Evolutionary conservation across 2,797 vertebrate species (phyloP).

Genomic region (Anguilla pacifica): DNA sequence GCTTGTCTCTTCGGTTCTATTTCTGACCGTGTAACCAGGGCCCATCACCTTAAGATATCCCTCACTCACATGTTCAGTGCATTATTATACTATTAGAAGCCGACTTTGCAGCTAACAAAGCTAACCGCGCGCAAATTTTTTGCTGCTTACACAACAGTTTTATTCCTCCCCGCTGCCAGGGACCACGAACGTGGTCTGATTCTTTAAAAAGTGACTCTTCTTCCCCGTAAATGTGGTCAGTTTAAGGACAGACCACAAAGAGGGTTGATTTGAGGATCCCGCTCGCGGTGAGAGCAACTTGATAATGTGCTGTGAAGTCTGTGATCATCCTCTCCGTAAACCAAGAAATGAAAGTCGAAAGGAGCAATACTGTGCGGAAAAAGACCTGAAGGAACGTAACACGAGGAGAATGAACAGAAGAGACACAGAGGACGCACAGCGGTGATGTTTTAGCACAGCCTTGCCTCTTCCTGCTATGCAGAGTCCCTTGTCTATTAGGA

Average conservation of each 20-base stretch:
- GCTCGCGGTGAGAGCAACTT: background rate
- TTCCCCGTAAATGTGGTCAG: background rate
- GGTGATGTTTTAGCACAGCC: background rate
- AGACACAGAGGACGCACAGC: background rate
- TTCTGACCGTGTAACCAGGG: too few species aligned
- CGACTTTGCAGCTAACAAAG: too few species aligned
- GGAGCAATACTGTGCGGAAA: background rate
- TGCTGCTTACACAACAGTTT: background rate
- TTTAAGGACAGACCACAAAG: background rate
- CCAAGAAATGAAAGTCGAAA: background rate
- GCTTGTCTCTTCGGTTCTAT: too few species aligned
- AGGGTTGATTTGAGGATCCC: background rate
- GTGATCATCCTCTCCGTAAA: background rate
- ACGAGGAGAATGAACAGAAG: background rate
- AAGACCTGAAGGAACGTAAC: background rate
- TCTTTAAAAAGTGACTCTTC: background rate
- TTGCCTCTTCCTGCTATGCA: background rate
- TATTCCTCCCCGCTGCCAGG: background rate
- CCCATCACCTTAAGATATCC: too few species aligned
- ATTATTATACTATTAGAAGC: too few species aligned
- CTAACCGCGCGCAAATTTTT: too few species aligned
- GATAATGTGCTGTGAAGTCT: background rate
- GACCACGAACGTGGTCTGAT: background rate
- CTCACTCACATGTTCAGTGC: too few species aligned
- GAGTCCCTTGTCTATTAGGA: constrained; percentile 47